Conservation (phyloP, 2,888 invertebrate species). For the Meandrusa payeni region DNA sequence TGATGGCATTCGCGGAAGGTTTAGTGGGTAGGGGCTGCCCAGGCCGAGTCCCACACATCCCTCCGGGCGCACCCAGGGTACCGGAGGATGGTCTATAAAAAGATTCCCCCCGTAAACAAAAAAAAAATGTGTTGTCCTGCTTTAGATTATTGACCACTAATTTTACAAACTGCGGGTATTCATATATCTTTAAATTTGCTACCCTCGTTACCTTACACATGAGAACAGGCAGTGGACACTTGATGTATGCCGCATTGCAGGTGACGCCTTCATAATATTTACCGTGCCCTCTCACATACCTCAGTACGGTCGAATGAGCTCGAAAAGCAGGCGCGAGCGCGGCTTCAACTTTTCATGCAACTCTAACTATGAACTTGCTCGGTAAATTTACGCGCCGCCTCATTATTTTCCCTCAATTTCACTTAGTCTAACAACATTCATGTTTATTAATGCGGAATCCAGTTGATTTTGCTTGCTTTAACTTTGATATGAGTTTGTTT, state of each 20-base stretch:
- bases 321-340: conserved; percentile 23
- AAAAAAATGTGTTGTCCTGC: too few species aligned
- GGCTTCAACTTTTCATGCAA: conserved; percentile 24
- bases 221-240: conserved; percentile 20
- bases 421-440: conserved; percentile 24
- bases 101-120: too few species aligned
- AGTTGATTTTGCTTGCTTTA: conserved; percentile 16
- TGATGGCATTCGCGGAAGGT: too few species aligned
- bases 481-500: conserved; percentile 17
- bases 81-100: too few species aligned
- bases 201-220: conserved; percentile 4
- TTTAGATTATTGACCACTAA: too few species aligned
- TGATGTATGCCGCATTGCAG: conserved; percentile 23
- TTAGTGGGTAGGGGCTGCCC: too few species aligned
- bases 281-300: conserved; percentile 12
- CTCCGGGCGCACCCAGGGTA: too few species aligned
- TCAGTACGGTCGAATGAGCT: conserved; percentile 23
- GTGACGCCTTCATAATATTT: conserved; percentile 20
- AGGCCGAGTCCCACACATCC: too few species aligned
- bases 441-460: conserved; percentile 21
- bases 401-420: conserved; percentile 27
- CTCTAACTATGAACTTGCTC: conserved; percentile 23
- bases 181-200: neutral
- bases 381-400: conserved; percentile 23
- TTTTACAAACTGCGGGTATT: too few species aligned